These are phyloP conservation scores for Noctua pronuba DNA, from an alignment of 2,888 invertebrate species.

Conservation along the genomic window DNA sequence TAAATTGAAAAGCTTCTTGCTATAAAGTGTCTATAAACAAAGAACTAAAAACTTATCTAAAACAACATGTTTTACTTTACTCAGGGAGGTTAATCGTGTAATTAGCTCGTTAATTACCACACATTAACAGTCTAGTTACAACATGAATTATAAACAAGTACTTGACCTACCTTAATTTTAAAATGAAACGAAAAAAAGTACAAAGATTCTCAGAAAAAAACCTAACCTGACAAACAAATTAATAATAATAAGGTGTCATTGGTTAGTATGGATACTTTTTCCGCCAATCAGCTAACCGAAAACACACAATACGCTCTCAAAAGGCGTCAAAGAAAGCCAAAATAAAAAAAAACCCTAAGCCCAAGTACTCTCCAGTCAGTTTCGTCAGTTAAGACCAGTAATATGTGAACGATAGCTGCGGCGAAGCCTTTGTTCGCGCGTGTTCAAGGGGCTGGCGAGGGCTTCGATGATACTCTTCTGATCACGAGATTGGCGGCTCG, in stretches of 20 bases:
- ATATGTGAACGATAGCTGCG: slow-evolving; percentile 59
- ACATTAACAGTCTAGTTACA: neutral
- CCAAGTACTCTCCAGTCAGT: slow-evolving; percentile 41
- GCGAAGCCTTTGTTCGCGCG: slow-evolving; percentile 69
- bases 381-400: slow-evolving; percentile 48
- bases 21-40: too few relatives aligned
- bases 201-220: neutral
- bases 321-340: slow-evolving; percentile 42
- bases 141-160: neutral
- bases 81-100: neutral
- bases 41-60: neutral
- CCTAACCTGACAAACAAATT: neutral
- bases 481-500: slow-evolving; percentile 43
- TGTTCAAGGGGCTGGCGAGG: slow-evolving; percentile 65
- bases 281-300: neutral
- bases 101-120: neutral
- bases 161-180: neutral
- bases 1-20: neutral
- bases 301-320: slow-evolving; percentile 29
- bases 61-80: neutral
- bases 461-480: slow-evolving; percentile 44
- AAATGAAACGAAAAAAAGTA: neutral
- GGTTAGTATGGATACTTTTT: neutral
- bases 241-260: neutral
- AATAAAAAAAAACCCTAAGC: slow-evolving; percentile 36